Conservation (phyloP, 1,140 invertebrate genomes). For the Papilio glaucus region DNA sequence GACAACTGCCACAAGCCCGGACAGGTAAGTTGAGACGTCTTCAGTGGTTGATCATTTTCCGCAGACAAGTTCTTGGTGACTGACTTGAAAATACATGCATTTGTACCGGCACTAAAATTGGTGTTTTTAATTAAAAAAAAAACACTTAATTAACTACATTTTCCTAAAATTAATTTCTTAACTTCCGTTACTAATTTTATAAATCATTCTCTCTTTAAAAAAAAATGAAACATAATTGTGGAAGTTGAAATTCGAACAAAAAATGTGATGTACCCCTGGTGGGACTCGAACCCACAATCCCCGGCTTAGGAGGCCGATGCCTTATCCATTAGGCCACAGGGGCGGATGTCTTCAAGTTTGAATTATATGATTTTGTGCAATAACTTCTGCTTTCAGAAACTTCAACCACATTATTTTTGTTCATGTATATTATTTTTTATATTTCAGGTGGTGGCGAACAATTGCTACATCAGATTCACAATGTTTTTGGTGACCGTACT, state of each 20-base stretch:
- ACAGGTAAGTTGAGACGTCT: conserved; percentile 74
- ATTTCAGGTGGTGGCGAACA: conserved; percentile 86
- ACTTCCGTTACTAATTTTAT: too few relatives aligned
- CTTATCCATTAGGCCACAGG: conserved; percentile 12
- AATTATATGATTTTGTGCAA: not conserved
- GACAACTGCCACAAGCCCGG: conserved; percentile 82
- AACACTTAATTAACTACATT: too few relatives aligned
- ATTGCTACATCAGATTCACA: conserved; percentile 86
- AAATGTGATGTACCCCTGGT: not conserved
- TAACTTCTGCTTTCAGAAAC: too few relatives aligned
- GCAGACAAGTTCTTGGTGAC: too few relatives aligned
- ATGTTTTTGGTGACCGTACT: conserved; percentile 87
- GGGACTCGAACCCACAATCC: not conserved
- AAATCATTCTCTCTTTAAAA: too few relatives aligned
- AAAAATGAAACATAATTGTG: too few relatives aligned
- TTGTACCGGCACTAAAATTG: too few relatives aligned
- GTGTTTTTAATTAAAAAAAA: too few relatives aligned
- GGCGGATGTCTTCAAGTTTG: not conserved
- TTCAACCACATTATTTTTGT: not conserved
- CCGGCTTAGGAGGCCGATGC: conserved; percentile 12
- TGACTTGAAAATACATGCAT: too few relatives aligned
- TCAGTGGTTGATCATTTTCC: too few relatives aligned
- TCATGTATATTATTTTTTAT: conserved; percentile 22
- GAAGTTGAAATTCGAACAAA: not conserved
- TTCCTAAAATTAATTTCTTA: too few relatives aligned